Evolutionary conservation across 2,888 invertebrate species (phyloP), one percentile per base, ranked within the genome.

Genomic region (Byasa hedistus): DNA sequence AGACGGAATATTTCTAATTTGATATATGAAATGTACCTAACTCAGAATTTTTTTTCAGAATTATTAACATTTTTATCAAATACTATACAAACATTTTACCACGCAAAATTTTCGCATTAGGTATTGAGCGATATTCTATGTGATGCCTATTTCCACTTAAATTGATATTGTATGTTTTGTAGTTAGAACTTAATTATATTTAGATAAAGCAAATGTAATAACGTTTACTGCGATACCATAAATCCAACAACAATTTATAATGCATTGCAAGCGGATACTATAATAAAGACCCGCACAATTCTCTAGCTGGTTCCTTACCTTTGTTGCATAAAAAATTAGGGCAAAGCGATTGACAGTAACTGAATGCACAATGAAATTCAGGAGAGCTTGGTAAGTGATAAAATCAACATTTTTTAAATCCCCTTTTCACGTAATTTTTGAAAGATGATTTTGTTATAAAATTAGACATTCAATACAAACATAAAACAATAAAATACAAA

Each of bases 131-230:
- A 21, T 12, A 52, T 52, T 7, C 51, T 52, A 17, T 44, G 4
- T 59, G 22, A 59, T 23, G 15, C 4, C 44, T 44, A 60, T 60
- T 59, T 44, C 48, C 57, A 65, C 39, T 36, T 61, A 65, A 61
- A 65, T 61, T 61, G 51, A 65, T 61, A 65, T 57, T 56, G 56
- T 65, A 65, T 60, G 56, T 56, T 32, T 32, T 27, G 65, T 61
- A 39, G 57, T 61, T 62, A 61, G 24, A 39, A 44, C 61, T 58
- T 66, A 62, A 66, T 61, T 58, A 58, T 62, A 66, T 66, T 66
- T 57, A 66, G 66, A 62, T 66, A 66, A 23, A 8, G 44, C 57
- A 57, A 58, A 66, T 62, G 57, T 61, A 58, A 52, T 52, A 66
- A 61, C 44, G 56, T 66, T 66, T 66, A 66, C 62, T 61, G 27